phyloP scores from a whole-genome alignment of 2,888 invertebrate genomes.

The Eumacrocentrus americanus region DNA sequence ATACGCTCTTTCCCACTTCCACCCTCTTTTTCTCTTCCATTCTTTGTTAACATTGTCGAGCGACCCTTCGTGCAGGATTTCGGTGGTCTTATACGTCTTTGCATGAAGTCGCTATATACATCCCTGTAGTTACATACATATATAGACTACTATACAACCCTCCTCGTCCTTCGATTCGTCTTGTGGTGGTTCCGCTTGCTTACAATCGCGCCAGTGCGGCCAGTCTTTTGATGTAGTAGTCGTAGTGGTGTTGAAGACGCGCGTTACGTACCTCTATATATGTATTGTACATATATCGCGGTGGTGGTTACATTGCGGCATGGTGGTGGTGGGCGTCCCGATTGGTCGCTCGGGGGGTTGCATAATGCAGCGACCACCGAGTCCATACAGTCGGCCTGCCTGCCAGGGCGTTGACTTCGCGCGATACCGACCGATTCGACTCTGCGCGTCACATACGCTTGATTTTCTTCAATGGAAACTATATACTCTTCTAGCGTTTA shows the following conservation, averaged over 20 bases:
- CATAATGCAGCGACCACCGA: conserved; percentile 51
- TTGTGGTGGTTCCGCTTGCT: conserved; percentile 13
- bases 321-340: conserved; percentile 43
- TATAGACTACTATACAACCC: conserved; percentile 2
- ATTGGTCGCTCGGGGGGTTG: conserved; percentile 52
- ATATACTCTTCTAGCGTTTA: no score
- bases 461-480: conserved; percentile 3
- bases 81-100: neutral
- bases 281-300: conserved; percentile 14
- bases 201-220: neutral
- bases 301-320: conserved; percentile 23
- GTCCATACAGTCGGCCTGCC: conserved; percentile 43
- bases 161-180: conserved; percentile 26
- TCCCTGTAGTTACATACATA: neutral
- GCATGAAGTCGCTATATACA: neutral
- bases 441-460: conserved; percentile 35
- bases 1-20: neutral
- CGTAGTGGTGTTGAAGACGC: no score
- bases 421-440: conserved; percentile 37
- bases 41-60: no score
- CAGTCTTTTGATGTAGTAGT: neutral
- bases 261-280: no score
- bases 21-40: no score
- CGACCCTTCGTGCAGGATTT: no score
- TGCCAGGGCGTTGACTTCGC: conserved; percentile 57